These are phyloP conservation scores for Pelochelys cantorii DNA, from an alignment of 2,797 vertebrate genomes.

Conservation along the genomic window DNA sequence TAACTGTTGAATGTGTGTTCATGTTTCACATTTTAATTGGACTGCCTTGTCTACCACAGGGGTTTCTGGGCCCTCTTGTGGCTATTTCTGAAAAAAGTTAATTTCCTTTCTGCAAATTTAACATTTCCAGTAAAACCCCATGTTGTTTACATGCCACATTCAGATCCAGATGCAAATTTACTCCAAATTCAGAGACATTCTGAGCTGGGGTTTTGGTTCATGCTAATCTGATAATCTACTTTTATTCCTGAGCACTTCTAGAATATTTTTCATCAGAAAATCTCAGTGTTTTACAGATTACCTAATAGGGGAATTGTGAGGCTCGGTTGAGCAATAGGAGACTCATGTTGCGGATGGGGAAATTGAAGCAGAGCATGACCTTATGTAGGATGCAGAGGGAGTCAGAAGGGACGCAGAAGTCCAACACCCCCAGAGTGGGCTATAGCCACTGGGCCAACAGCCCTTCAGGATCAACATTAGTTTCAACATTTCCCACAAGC, in stretches of 20 bases:
- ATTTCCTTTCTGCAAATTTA: accelerated
- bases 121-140: neutral
- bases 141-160: neutral
- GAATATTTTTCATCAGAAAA: accelerated
- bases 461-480: neutral
- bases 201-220: neutral
- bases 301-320: too few species aligned
- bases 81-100: neutral
- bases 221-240: neutral
- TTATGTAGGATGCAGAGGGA: neutral
- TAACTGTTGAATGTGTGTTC: accelerated
- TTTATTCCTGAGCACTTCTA: accelerated
- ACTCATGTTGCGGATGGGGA: accelerated
- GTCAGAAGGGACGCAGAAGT: neutral
- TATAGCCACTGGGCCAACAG: neutral
- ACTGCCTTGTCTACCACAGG: accelerated
- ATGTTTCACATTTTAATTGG: accelerated
- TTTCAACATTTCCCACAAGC: neutral
- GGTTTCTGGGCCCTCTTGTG: conserved; percentile 31
- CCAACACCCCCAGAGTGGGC: neutral
- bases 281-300: neutral
- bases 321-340: accelerated
- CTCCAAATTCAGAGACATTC: neutral
- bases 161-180: neutral
- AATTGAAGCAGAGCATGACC: neutral